These are phyloP conservation scores for Abramis brama DNA, from an alignment of 2,113 vertebrate genomes.

Conservation along the genomic window DNA sequence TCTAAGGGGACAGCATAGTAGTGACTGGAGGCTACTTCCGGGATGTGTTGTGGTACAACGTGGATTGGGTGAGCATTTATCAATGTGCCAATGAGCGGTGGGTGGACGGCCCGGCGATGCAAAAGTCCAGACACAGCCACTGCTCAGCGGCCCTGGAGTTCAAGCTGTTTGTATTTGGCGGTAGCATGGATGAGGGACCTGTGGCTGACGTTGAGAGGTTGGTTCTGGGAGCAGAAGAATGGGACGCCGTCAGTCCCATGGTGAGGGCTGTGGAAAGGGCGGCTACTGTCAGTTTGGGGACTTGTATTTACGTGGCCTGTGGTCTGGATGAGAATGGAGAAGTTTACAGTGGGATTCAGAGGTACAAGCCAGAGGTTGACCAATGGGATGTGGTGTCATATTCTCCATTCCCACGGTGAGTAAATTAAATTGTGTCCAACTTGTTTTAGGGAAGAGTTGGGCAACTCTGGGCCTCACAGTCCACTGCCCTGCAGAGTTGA, in stretches of 20 bases:
- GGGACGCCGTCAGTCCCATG: conserved; percentile 80
- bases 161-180: conserved; percentile 82
- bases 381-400: conserved; percentile 85
- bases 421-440: not conserved
- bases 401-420: conserved; percentile 85
- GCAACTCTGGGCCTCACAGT: not conserved
- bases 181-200: conserved; percentile 81
- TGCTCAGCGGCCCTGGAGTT: conserved; percentile 79
- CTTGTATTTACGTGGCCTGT: conserved; percentile 82
- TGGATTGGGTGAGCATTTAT: conserved; percentile 87
- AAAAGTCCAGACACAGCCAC: conserved; percentile 83
- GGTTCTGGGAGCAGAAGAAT: conserved; percentile 71
- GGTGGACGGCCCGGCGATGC: conserved; percentile 83
- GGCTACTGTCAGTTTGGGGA: conserved; percentile 68
- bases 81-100: conserved; percentile 78
- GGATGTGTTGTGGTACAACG: conserved; percentile 86
- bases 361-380: conserved; percentile 73
- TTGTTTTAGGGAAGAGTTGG: not conserved
- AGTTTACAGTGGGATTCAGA: conserved; percentile 83
- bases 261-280: conserved; percentile 84
- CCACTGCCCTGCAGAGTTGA: not conserved
- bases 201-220: conserved; percentile 80
- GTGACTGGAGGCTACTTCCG: conserved; percentile 88
- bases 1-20: conserved; percentile 74
- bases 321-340: conserved; percentile 89